Evolutionary conservation across 1,140 invertebrate genomes (phyloP), one percentile per base, ranked within the genome.

Genomic region (Leptopilina boulardi): DNA sequence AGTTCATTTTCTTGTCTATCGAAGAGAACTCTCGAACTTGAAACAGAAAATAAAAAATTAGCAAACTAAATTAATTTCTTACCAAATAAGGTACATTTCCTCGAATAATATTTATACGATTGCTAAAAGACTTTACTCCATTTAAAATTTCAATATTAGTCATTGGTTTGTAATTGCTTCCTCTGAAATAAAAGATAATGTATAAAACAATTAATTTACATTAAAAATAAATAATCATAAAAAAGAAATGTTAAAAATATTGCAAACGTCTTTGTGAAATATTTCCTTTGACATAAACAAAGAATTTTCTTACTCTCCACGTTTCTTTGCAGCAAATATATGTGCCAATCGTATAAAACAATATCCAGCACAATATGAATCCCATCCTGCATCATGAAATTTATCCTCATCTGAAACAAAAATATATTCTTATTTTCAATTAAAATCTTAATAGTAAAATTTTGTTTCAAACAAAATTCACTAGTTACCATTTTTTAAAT

Each of bases 301-400:
- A 10, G 15, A 73, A 13, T 70, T 51, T 21, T 80, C 73, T 42
- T 82, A 90, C 89, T 59, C 34, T 77, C 78, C 82, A 70, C 74
- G 79, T 26, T 80, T 84, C 19, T 89, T 86, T 19, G 87, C 76
- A 23, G 91, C 86, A 73, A 91, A 87, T 26, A 92, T 74, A 85
- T 93, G 91, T 74, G 90, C 90, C 79, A 94, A 84, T 83, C 91
- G 90, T 42, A 94, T 87, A 84, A 94, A 94, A 90, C 94, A 91
- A 81, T 89, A 94, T 85, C 95, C 95, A 79, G 94, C 92, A 82
- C 93, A 94, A 86, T 92, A 96, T 0, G 95, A 93, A 89, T 96
- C 96, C 93, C 93, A 96, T 0, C 94, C 95, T 15, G 96, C 95
- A 85, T 95, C 92, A 83, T 96, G 96, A 80, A 92, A 94, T 13